These are phyloP conservation scores for Hipparchia semele DNA, from an alignment of 2,888 invertebrate genomes.

Conservation along the genomic window DNA sequence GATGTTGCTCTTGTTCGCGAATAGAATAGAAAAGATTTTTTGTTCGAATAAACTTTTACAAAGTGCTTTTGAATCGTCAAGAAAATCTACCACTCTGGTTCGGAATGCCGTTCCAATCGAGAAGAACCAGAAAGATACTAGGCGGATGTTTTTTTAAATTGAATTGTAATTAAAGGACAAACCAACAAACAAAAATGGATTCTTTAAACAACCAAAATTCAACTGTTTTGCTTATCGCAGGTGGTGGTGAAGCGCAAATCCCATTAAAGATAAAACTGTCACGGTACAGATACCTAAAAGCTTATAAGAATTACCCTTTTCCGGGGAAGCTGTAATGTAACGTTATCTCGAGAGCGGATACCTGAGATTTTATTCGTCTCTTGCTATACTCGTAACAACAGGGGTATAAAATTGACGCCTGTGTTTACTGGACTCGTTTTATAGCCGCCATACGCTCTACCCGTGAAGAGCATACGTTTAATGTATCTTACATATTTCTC, in stretches of 20 bases:
- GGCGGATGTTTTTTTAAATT: no score
- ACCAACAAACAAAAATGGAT: not conserved
- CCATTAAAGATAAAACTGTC: not conserved
- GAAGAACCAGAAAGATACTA: no score
- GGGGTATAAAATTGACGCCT: not conserved
- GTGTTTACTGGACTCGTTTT: slow-evolving; percentile 5
- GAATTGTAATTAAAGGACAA: no score
- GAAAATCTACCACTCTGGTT: no score
- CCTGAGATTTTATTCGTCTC: not conserved
- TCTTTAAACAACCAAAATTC: not conserved
- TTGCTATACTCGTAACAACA: slow-evolving; percentile 1
- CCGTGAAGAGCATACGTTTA: not conserved
- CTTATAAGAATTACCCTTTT: not conserved
- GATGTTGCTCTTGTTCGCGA: no score
- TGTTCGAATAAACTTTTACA: no score
- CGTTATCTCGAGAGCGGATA: slow-evolving; percentile 4
- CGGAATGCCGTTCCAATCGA: no score
- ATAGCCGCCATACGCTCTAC: not conserved
- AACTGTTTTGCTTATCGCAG: not conserved
- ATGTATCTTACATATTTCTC: not conserved
- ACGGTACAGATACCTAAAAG: not conserved
- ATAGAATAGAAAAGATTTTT: no score
- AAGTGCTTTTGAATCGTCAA: no score
- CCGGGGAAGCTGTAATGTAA: slow-evolving; percentile 7
- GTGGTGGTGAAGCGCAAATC: not conserved